Percentiles rank a stretch among this genome's conserved stretches.
Conservation (phyloP, 2,797 vertebrate genomes). For the Buphagus erythrorhynchus region DNA sequence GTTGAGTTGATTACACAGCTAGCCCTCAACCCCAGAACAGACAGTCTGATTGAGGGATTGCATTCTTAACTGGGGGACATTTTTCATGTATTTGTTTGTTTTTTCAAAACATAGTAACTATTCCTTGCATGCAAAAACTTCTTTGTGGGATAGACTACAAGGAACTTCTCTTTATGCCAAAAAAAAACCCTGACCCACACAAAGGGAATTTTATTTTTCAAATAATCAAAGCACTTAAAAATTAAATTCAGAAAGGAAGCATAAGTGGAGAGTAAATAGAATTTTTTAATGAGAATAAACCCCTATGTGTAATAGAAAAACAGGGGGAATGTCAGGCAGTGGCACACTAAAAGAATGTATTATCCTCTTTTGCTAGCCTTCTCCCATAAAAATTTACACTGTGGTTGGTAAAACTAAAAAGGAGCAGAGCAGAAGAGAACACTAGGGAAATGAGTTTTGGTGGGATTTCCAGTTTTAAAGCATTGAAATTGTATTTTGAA, state of each 20-base stretch:
- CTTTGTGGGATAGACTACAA: neutral
- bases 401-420: neutral
- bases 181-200: neutral
- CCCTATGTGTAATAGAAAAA: neutral
- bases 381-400: neutral
- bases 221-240: neutral
- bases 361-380: neutral
- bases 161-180: neutral
- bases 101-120: neutral
- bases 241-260: constrained; percentile 2
- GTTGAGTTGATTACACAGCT: neutral
- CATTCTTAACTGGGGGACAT: neutral
- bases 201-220: neutral
- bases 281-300: neutral
- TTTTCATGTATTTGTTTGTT: neutral
- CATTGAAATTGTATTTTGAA: neutral
- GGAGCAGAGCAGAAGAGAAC: neutral
- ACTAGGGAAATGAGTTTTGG: neutral
- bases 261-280: neutral
- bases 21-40: neutral
- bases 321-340: neutral
- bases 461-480: neutral
- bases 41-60: neutral
- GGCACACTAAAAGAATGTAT: neutral
- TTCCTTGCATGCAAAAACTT: neutral